Evolutionary conservation across 2,888 invertebrate species (phyloP).

Genomic region (Hecatera dysodea): DNA sequence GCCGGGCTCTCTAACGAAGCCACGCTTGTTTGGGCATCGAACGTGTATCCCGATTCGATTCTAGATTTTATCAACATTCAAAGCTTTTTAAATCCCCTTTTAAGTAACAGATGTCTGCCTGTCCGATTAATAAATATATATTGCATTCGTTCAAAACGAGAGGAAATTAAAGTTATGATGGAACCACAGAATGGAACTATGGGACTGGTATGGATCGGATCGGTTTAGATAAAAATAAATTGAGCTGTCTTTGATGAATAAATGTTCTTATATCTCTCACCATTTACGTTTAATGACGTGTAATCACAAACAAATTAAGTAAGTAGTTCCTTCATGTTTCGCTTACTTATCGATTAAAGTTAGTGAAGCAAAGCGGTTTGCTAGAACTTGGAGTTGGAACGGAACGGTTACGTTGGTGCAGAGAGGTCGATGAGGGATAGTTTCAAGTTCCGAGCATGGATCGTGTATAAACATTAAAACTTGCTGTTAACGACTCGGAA

Average conservation of each 20-base stretch:
- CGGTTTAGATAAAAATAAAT: conserved; percentile 14
- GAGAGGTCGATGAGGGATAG: conserved; percentile 42
- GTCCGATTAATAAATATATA: conserved; percentile 43
- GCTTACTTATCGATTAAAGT: conserved; percentile 44
- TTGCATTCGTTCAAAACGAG: conserved; percentile 28
- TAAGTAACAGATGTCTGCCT: conserved; percentile 61
- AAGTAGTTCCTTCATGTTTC: conserved; percentile 31
- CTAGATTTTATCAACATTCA: conserved; percentile 69
- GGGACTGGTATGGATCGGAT: neutral
- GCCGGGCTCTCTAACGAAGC: conserved; percentile 80
- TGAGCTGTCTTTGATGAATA: neutral
- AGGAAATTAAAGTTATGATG: conserved; percentile 16
- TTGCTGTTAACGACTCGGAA: conserved; percentile 70
- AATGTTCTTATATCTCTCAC: neutral
- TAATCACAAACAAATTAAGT: conserved; percentile 26
- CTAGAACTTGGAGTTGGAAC: conserved; percentile 28
- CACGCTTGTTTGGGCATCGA: conserved; percentile 73
- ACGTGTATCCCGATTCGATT: conserved; percentile 66
- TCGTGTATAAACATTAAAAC: conserved; percentile 70
- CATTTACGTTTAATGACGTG: conserved; percentile 1
- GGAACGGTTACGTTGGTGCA: conserved; percentile 24
- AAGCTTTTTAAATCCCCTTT: conserved; percentile 61
- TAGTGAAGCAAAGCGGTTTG: conserved; percentile 23
- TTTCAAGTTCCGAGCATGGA: conserved; percentile 51
- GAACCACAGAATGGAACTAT: too few relatives aligned